phyloP scores from a whole-genome alignment of 2,113 vertebrate genomes.

The Zootoca vivipara region DNA sequence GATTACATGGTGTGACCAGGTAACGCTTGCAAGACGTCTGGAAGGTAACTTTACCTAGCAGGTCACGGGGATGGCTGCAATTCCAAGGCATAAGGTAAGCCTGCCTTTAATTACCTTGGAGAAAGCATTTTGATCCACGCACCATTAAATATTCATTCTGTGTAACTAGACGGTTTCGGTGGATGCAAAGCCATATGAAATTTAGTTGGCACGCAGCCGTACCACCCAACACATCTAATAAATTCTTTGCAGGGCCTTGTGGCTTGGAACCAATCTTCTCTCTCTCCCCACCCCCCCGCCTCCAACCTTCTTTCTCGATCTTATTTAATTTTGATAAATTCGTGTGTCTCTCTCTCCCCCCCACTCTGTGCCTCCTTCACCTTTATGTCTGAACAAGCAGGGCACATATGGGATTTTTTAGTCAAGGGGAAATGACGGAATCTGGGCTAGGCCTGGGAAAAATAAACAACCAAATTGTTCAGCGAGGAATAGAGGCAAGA shows the following conservation, averaged over 20 bases:
- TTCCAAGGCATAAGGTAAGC: conserved; percentile 80
- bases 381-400: background rate
- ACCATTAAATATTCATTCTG: conserved; percentile 93
- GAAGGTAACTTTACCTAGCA: conserved; percentile 68
- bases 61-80: conserved; percentile 82
- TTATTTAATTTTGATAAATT: background rate
- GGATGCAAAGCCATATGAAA: conserved; percentile 86
- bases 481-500: conserved; percentile 12
- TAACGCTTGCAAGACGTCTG: conserved; percentile 78
- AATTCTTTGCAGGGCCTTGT: conserved; percentile 73
- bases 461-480: conserved; percentile 62
- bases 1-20: conserved; percentile 67
- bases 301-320: background rate
- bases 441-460: conserved; percentile 68
- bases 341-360: background rate
- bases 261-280: conserved; percentile 62
- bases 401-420: conserved; percentile 64
- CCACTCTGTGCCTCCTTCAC: conserved; percentile 1
- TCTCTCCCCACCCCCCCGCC: background rate
- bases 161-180: conserved; percentile 85
- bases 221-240: conserved; percentile 79
- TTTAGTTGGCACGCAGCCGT: conserved; percentile 77
- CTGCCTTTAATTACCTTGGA: conserved; percentile 89
- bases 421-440: conserved; percentile 61
- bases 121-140: conserved; percentile 86